Evolutionary conservation across 2,888 invertebrate species (phyloP).

Genomic region (Hirtodrosophila alboralis): DNA sequence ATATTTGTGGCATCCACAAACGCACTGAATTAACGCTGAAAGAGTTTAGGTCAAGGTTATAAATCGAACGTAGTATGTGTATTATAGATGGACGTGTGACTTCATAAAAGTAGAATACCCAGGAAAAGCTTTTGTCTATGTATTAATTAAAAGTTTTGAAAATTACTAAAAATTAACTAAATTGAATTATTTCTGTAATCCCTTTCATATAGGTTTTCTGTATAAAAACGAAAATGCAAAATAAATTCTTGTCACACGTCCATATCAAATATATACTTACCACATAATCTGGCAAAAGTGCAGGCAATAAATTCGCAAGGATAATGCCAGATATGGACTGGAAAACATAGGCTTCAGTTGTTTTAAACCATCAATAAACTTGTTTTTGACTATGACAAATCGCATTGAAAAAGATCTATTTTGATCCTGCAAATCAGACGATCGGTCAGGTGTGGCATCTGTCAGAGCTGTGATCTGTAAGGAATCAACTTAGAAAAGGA

Average conservation of each 20-base stretch:
- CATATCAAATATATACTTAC: slow-evolving; percentile 26
- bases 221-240: too few species aligned
- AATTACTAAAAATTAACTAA: too few species aligned
- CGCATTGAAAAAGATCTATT: neutral
- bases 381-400: slow-evolving; percentile 20
- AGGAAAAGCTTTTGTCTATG: too few species aligned
- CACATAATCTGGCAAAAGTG: slow-evolving; percentile 68
- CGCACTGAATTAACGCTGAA: slow-evolving; percentile 90
- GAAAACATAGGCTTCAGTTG: slow-evolving; percentile 60
- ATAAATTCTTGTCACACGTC: neutral
- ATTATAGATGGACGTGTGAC: too few species aligned
- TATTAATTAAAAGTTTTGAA: too few species aligned
- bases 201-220: too few species aligned
- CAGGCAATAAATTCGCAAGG: slow-evolving; percentile 44
- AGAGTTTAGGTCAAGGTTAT: too few species aligned
- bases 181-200: too few species aligned
- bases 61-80: too few species aligned
- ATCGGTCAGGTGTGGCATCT: slow-evolving; percentile 48
- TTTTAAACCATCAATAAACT: slow-evolving; percentile 33
- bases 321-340: slow-evolving; percentile 49
- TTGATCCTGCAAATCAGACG: neutral
- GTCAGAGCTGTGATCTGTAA: slow-evolving; percentile 44
- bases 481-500: neutral
- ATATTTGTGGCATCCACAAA: slow-evolving; percentile 93
- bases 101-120: too few species aligned